Evolutionary conservation across 2,888 invertebrate genomes (phyloP), one percentile per base, ranked within the genome.

Genomic region (Candidula unifasciata): DNA sequence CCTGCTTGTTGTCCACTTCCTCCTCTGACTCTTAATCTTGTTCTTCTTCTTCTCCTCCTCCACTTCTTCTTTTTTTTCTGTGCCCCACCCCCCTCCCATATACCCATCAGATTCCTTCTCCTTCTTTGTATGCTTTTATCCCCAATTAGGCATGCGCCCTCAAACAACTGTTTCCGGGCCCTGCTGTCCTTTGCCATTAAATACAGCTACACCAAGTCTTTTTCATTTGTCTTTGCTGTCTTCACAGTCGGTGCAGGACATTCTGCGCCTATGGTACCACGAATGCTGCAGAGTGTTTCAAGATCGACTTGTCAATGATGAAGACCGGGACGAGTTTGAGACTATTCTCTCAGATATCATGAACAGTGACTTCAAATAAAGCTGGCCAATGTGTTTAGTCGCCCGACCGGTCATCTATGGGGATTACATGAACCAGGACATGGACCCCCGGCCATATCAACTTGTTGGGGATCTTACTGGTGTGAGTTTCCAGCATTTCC

Each of bases 331-430:
- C 52, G 93, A 93, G 93, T 94, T 93, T 87, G 89, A 91, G 54
- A 87, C 90, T 35, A 89, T 94, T 18, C 87, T 93, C 30, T 90
- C 89, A 69, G 85, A 90, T 24, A 95, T 95, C 91, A 95, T 96
- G 84, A 91, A 93, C 83, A 74, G 87, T 0, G 95, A 95, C 37
- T 96, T 96, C 88, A 92, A 94, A 0, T 89, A 3, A 94, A 96
- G 44, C 90, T 95, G 0, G 89, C 92, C 0, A 93, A 94, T 0
- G 94, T 95, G 0, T 88, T 96, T 96, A 1, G 95, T 95, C 0
- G 93, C 93, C 0, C 93, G 95, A 6, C 92, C 95, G 13, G 94
- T 96, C 90, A 93, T 96, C 84, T 96, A 95, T 90, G 96, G 96
- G 0, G 96, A 96, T 91, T 96, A 96, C 90, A 88, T 93, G 88